A percentile compares a stretch with the other conserved stretches of the same genome.
These are phyloP conservation scores for Digitonthophagus gazella DNA, from an alignment of 2,888 invertebrate species.

Conservation along the genomic window DNA sequence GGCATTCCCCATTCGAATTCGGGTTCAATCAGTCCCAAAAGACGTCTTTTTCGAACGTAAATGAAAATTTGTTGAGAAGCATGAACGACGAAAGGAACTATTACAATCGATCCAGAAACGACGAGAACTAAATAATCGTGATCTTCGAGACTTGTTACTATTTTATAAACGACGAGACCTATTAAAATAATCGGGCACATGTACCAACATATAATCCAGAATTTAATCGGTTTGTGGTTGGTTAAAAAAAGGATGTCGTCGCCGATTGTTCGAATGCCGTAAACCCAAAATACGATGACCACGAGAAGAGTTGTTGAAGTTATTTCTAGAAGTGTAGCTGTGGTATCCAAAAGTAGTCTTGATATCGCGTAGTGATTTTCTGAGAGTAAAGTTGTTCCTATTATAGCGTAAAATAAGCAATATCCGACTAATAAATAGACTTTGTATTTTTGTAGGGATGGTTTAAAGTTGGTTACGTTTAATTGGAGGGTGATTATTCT, in stretches of 20 bases:
- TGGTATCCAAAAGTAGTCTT: slow-evolving; percentile 11
- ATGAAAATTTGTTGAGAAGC: slow-evolving; percentile 18
- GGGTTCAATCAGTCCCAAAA: slow-evolving; percentile 30
- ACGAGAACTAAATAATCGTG: background rate
- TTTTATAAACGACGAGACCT: background rate
- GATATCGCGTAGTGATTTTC: slow-evolving; percentile 18
- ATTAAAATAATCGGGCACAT: slow-evolving; percentile 21
- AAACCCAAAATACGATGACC: slow-evolving; percentile 30
- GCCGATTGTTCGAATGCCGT: slow-evolving; percentile 28
- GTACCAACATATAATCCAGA: slow-evolving; percentile 32
- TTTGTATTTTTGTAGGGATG: slow-evolving; percentile 20
- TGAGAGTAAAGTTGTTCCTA: slow-evolving; percentile 19
- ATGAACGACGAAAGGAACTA: slow-evolving; percentile 13
- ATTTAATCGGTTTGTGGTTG: slow-evolving; percentile 30
- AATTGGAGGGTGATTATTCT: slow-evolving; percentile 24
- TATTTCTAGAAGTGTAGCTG: slow-evolving; percentile 11
- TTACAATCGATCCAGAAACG: background rate
- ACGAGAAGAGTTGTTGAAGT: slow-evolving; percentile 9
- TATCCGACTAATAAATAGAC: slow-evolving; percentile 25
- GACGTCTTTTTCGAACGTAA: slow-evolving; percentile 20
- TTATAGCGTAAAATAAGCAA: slow-evolving; percentile 20
- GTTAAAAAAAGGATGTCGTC: slow-evolving; percentile 31
- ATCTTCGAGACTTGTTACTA: background rate
- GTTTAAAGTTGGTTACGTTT: slow-evolving; percentile 24
- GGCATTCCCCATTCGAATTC: slow-evolving; percentile 31